A percentile compares a stretch with the other conserved stretches of the same genome.
Evolutionary conservation across 2,797 vertebrate genomes (phyloP).

Genomic region (Acrocephalus scirpaceus): DNA sequence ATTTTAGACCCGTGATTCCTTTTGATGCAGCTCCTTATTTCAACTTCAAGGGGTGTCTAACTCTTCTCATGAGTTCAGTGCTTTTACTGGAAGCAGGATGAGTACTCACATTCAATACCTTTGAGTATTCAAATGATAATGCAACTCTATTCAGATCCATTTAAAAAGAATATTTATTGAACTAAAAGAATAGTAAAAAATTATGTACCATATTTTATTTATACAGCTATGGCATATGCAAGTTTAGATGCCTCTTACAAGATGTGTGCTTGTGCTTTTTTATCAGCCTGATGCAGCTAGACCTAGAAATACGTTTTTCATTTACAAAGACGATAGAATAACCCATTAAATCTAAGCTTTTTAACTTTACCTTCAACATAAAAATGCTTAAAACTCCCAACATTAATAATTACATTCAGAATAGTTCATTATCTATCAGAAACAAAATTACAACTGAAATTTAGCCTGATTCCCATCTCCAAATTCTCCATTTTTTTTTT

Average conservation of each 20-base stretch:
- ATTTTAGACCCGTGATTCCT: neutral
- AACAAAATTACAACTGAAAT: neutral
- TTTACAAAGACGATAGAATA: neutral
- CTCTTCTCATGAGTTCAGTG: neutral
- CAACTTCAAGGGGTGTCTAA: neutral
- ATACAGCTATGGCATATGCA: neutral
- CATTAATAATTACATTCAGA: neutral
- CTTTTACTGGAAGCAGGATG: neutral
- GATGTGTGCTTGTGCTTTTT: neutral
- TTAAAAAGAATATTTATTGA: neutral
- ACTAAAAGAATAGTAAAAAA: neutral
- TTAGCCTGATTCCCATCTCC: neutral
- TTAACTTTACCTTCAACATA: neutral
- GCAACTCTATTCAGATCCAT: neutral
- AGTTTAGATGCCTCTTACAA: neutral
- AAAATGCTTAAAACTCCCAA: neutral
- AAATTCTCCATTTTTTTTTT: neutral
- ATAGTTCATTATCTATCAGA: neutral
- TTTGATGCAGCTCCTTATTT: neutral
- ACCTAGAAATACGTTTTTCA: neutral
- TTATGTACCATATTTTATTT: neutral
- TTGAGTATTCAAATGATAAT: neutral
- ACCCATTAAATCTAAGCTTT: neutral
- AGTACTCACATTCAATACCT: neutral
- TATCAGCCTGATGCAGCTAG: neutral